Base-by-base conservation (phyloP, 1,140 invertebrate genomes). In the Maniola jurtina region DNA sequence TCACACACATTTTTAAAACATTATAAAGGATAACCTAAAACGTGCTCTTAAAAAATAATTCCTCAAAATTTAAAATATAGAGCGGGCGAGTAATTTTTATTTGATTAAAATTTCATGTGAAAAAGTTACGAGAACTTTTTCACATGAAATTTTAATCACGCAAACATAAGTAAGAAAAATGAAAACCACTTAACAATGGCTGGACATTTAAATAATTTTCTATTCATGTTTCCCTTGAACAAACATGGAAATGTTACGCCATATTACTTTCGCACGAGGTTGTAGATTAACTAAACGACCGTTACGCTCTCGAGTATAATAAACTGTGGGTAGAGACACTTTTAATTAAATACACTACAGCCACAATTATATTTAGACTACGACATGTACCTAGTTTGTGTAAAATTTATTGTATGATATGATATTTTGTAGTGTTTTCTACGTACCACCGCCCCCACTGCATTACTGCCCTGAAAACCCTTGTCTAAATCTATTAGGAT, bases 291-390 rank as follows among this genome's bases (percentile, higher is more conserved):
- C 59, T 25, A 57, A 52, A 64, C 64, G 50, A 58, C 60, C 45
- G 25, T 34, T 34, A 55, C 52, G 52, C 33, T 33, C 8, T 8
- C 13, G 42, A 45, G 10, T 45, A 57, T 68, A 58, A 73, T 68
- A 68, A 63, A 68, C 60, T 61, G 62, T 42, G 52, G 48, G 33
- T 16, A 64, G 58, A 60, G 61, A 61, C 62, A 55, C 50, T 65
- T 75, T 75, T 75, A 72, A 75, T 75, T 75, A 70, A 75, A 72
- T 72, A 66, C 25, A 68, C 52, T 34, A 55, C 52, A 34, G 7
- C 16, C 14, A 16, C 7, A 25, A 16, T 45, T 45, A 45, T 45
- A 45, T 45, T 45, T 45, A 45, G 10, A 45, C 13, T 45, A n/a
- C 42, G 42, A 35, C 52, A 55, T 54, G 47, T 48, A n/a, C n/a